A percentile compares a stretch with the other conserved stretches of the same genome.
Conservation (phyloP, 2,113 vertebrate genomes). For the Poeciliopsis retropinna region DNA sequence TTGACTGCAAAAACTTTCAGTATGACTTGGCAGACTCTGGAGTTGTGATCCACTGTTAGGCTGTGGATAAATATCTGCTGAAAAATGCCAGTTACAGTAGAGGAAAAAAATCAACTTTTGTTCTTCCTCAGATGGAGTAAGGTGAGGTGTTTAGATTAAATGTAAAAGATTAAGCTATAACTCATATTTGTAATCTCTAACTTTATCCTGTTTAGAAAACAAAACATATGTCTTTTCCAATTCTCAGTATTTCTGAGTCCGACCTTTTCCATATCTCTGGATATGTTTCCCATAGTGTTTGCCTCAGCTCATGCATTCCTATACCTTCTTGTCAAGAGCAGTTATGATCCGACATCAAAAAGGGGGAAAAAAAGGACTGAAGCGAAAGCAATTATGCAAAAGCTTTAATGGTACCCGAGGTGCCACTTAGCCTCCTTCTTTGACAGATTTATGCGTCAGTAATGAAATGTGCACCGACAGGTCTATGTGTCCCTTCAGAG, state of each 20-base stretch:
- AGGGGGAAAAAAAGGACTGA: slow-evolving; percentile 7
- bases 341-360: slow-evolving; percentile 18
- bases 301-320: slow-evolving; percentile 1
- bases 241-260: neutral
- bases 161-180: neutral
- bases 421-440: slow-evolving; percentile 58
- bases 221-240: neutral
- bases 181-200: neutral
- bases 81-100: neutral
- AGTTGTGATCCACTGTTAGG: neutral
- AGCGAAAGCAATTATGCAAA: slow-evolving; percentile 49
- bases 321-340: slow-evolving; percentile 11
- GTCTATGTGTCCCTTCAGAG: slow-evolving; percentile 38
- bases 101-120: neutral
- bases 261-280: neutral
- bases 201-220: neutral
- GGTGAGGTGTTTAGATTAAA: neutral
- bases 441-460: slow-evolving; percentile 60
- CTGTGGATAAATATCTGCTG: neutral
- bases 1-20: neutral
- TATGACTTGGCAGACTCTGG: neutral
- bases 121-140: neutral
- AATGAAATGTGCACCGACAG: slow-evolving; percentile 69
- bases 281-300: neutral
- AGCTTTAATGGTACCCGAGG: slow-evolving; percentile 56